Conservation (phyloP, 2,797 vertebrate species). For the Microchirus variegatus region DNA sequence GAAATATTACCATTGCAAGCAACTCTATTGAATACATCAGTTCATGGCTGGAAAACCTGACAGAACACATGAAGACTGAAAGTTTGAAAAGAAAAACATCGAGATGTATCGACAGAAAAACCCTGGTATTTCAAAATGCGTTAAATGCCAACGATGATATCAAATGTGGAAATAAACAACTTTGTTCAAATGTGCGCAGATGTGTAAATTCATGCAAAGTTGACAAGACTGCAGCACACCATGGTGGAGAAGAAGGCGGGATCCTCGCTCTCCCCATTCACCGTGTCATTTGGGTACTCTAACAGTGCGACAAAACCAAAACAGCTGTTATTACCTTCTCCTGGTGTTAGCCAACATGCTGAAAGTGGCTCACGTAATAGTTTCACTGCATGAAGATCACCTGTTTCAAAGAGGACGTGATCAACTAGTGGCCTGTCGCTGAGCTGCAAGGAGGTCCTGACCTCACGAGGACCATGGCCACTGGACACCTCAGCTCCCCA, state of each 20-base stretch:
- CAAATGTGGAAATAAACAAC: conserved; percentile 20
- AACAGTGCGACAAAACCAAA: conserved; percentile 1
- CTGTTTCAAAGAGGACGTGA: conserved; percentile 77
- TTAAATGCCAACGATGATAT: background rate
- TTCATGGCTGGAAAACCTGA: conserved; percentile 1
- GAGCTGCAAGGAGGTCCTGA: conserved; percentile 87
- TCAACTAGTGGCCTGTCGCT: conserved; percentile 84
- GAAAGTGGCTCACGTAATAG: background rate
- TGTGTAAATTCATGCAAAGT: conserved; percentile 79
- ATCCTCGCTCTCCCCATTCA: conserved; percentile 82
- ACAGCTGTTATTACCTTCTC: background rate
- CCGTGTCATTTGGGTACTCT: conserved; percentile 82
- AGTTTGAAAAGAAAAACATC: conserved; percentile 6
- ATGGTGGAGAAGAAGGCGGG: conserved; percentile 80
- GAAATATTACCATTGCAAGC: conserved; percentile 41
- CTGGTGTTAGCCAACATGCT: background rate
- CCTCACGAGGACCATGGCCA: conserved; percentile 84
- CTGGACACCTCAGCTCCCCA: conserved; percentile 91
- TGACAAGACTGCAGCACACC: conserved; percentile 86
- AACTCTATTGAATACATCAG: conserved; percentile 25
- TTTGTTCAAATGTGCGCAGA: conserved; percentile 8
- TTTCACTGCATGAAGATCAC: conserved; percentile 53
- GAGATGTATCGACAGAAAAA: conserved; percentile 9
- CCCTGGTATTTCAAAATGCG: background rate
- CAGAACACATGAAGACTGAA: conserved; percentile 7